Base-by-base conservation (phyloP, 2,888 invertebrate species). In the Euzetes globulus region DNA sequence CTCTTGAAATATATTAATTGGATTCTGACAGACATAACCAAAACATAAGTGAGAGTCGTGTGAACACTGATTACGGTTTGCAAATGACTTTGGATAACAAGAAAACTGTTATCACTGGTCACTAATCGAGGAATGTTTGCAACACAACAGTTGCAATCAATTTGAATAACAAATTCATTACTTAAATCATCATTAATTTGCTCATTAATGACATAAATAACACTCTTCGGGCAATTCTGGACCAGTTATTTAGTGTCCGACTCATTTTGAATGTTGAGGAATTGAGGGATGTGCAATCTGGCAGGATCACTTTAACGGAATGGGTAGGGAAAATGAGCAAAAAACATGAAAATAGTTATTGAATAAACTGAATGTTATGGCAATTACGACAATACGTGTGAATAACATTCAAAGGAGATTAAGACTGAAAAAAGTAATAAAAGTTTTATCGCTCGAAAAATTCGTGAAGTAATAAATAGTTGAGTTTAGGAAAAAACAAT, bases 401-500 rank as follows among this genome's bases (percentile, higher is more conserved):
- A 68, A 41, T 41, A 15, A 1, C 37, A 11, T 68, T 37, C 37
- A 65, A 37, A 7, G 22, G 22, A 55, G 7, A n/a, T 47, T 47
- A 17, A 47, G 50, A 25, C n/a, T 17, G 19, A 22, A 41, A 68
- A 68, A 68, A 19, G 68, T 22, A 37, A 68, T 68, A 68, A 68
- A 68, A 68, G 19, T 68, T 68, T 60, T 19, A 68, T 68, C 11
- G 68, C 22, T 68, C 60, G 33, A 15, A n/a, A 41, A n/a, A 68
- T 37, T 68, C 68, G 68, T 68, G 41, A 68, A 33, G 11, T n/a
- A 68, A 33, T 33, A 68, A 68, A 68, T n/a, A 60, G 5, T n/a
- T 15, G 29, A 33, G 27, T 29, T 29, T 29, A 17, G 17, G 45
- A 2, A 68, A 68, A 19, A 37, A 68, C 37, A 45, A 68, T 68